phyloP scores from a whole-genome alignment of 2,113 vertebrate genomes.

The Genyomyrus donnyi region DNA sequence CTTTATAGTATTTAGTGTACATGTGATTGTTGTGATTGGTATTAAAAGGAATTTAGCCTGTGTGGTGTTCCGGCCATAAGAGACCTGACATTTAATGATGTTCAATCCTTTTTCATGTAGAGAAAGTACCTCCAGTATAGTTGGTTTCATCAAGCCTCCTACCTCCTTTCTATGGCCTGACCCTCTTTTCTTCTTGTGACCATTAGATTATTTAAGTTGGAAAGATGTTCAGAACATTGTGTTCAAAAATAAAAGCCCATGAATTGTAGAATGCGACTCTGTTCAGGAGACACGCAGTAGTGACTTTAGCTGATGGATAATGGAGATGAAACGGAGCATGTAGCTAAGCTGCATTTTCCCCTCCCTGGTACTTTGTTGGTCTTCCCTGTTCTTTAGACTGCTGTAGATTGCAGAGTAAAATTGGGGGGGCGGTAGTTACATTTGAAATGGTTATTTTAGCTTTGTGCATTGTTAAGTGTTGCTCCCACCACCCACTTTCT shows the following conservation, averaged over 20 bases:
- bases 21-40: background rate
- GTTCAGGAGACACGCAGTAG: background rate
- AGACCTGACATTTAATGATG: background rate
- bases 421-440: background rate
- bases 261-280: background rate
- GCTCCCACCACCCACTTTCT: background rate
- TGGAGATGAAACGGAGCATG: background rate
- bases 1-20: background rate
- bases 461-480: background rate
- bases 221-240: background rate
- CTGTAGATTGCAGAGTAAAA: slow-evolving; percentile 4
- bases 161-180: background rate
- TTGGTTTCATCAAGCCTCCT: background rate
- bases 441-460: background rate
- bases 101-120: background rate
- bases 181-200: background rate
- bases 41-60: background rate
- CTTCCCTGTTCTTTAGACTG: background rate
- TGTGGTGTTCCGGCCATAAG: background rate
- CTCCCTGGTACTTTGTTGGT: background rate
- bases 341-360: background rate
- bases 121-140: background rate
- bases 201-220: background rate
- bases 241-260: background rate
- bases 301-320: background rate